Percentiles rank a stretch among this genome's conserved stretches.
These are phyloP conservation scores for Ophion costatus DNA, from an alignment of 2,888 invertebrate genomes.

Conservation along the genomic window DNA sequence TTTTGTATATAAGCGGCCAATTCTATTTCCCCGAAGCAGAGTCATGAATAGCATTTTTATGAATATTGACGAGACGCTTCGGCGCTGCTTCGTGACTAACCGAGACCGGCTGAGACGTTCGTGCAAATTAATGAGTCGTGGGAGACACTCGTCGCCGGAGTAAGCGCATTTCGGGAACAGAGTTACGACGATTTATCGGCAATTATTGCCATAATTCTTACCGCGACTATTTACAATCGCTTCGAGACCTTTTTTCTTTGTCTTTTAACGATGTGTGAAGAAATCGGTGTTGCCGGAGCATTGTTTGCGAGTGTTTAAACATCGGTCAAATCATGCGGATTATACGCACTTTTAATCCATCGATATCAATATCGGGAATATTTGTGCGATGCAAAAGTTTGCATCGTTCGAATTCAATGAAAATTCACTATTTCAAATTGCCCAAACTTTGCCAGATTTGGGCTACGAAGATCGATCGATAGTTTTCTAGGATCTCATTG, in stretches of 20 bases:
- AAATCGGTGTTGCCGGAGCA: background rate
- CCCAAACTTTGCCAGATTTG: no score
- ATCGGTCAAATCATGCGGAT: background rate
- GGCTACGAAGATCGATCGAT: no score
- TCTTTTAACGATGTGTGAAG: background rate
- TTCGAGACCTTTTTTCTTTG: constrained; percentile 2
- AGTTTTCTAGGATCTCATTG: no score
- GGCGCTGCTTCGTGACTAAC: constrained; percentile 38
- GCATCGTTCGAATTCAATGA: no score
- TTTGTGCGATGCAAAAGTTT: no score
- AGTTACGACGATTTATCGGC: constrained; percentile 46
- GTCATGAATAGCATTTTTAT: constrained; percentile 45
- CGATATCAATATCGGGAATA: no score
- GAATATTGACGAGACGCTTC: constrained; percentile 25
- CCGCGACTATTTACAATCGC: constrained; percentile 26
- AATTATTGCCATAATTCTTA: constrained; percentile 46
- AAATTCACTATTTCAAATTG: no score
- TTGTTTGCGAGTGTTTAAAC: background rate
- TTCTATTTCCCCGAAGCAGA: constrained; percentile 46
- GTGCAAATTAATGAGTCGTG: constrained; percentile 42
- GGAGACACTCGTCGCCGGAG: constrained; percentile 29
- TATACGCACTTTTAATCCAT: no score
- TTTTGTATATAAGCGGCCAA: constrained; percentile 5
- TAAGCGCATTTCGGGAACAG: constrained; percentile 18
- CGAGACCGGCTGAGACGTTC: constrained; percentile 14